Percentiles rank a stretch among this genome's conserved stretches.
Evolutionary conservation across 2,888 invertebrate genomes (phyloP).

Genomic region (Nudaria mundana): DNA sequence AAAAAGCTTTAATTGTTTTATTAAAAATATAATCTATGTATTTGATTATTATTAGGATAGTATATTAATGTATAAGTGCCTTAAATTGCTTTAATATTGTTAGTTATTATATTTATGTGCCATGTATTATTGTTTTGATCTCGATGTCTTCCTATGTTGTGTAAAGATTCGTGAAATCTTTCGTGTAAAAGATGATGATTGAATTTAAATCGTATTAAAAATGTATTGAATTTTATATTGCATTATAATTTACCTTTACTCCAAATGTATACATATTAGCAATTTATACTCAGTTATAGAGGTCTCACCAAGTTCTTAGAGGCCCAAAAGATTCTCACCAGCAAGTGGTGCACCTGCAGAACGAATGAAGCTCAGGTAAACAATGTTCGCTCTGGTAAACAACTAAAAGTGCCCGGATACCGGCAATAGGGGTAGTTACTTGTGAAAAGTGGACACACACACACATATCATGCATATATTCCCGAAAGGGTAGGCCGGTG

Average conservation of each 20-base stretch:
- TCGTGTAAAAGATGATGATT: conserved; percentile 19
- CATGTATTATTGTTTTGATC: conserved; percentile 60
- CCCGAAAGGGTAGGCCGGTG: no score
- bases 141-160: conserved; percentile 66
- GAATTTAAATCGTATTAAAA: conserved; percentile 21
- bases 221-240: conserved; percentile 11
- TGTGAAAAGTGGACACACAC: no score
- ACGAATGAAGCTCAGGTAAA: no score
- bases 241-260: no score
- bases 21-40: conserved; percentile 51
- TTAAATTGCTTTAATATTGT: conserved; percentile 26
- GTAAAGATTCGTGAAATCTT: conserved; percentile 24
- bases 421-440: no score
- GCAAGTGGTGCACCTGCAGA: no score
- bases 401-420: no score
- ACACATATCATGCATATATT: no score
- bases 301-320: not conserved
- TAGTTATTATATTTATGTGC: conserved; percentile 48
- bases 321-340: no score
- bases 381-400: no score
- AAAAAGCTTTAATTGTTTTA: conserved; percentile 78
- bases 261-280: no score
- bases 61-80: conserved; percentile 20
- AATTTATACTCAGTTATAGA: not conserved
- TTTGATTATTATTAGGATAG: not conserved